Evolutionary conservation across 2,113 vertebrate genomes (phyloP).

Genomic region (Microcebus tavaratra): DNA sequence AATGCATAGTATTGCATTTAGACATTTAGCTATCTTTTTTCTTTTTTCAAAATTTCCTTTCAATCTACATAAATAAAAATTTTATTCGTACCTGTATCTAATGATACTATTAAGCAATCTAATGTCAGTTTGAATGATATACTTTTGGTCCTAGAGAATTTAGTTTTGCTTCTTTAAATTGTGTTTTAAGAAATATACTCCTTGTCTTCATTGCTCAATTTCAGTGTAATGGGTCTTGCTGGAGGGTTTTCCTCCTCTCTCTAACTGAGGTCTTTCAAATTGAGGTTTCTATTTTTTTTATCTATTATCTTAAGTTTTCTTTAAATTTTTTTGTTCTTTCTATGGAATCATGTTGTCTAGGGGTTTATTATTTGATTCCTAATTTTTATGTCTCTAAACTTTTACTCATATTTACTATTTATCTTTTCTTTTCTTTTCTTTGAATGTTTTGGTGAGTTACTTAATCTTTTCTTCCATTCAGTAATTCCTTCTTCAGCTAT

Average conservation of each 20-base stretch:
- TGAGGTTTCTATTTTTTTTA: background rate
- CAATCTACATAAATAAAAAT: background rate
- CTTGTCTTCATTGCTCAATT: background rate
- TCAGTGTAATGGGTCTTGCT: background rate
- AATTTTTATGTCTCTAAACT: background rate
- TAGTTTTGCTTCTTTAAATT: background rate
- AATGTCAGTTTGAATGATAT: background rate
- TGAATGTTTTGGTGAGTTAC: background rate
- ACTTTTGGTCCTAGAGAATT: background rate
- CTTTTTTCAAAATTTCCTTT: background rate
- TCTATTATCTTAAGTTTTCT: background rate
- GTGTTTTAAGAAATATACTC: background rate
- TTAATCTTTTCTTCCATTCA: background rate
- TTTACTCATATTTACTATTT: background rate
- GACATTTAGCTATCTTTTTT: background rate
- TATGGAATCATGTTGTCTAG: background rate
- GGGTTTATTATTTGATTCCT: background rate
- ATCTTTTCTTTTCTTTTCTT: background rate
- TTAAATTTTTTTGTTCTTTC: background rate
- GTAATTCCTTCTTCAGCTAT: background rate
- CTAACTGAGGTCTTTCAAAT: background rate
- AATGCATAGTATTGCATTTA: background rate
- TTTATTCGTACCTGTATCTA: background rate
- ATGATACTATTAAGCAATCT: background rate
- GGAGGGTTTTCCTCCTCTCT: background rate